Percentiles rank a stretch among this genome's conserved stretches.
Evolutionary conservation across 1,140 invertebrate species (phyloP).

Genomic region (Trichogramma pretiosum): DNA sequence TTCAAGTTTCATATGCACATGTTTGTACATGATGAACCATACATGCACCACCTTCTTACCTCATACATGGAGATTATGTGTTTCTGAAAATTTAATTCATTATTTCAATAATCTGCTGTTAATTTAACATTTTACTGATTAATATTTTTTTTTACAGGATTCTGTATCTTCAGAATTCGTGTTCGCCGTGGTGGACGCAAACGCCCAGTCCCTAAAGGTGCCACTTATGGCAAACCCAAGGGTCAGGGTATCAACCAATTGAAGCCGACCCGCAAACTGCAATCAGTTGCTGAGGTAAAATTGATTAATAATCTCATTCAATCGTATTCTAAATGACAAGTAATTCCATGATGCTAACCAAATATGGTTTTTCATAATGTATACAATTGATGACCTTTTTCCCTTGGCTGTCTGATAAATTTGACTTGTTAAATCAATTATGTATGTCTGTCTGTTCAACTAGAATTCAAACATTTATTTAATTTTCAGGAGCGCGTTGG

Average conservation of each 20-base stretch:
- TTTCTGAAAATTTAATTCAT: not conserved
- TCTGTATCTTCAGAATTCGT: slow-evolving; percentile 93
- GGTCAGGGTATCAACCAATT: slow-evolving; percentile 98
- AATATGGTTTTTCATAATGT: slow-evolving; percentile 24
- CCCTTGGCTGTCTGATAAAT: slow-evolving; percentile 51
- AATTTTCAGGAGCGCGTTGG: slow-evolving; percentile 84
- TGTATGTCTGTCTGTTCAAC: too few relatives aligned
- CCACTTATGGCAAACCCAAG: slow-evolving; percentile 98
- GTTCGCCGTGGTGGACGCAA: slow-evolving; percentile 97
- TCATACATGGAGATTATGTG: slow-evolving; percentile 22
- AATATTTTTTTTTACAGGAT: slow-evolving; percentile 57
- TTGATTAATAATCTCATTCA: slow-evolving; percentile 1
- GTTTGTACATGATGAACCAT: slow-evolving; percentile 3
- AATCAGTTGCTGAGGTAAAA: slow-evolving; percentile 92
- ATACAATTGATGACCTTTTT: slow-evolving; percentile 31
- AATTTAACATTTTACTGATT: too few relatives aligned
- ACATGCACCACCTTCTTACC: slow-evolving; percentile 46
- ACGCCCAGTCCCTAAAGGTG: slow-evolving; percentile 95
- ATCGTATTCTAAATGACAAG: slow-evolving; percentile 6
- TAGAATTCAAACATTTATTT: slow-evolving; percentile 9
- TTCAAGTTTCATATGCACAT: too few relatives aligned
- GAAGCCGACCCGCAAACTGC: slow-evolving; percentile 88
- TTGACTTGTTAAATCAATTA: too few relatives aligned
- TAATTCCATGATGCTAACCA: slow-evolving; percentile 29
- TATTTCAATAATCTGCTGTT: too few relatives aligned